These are phyloP conservation scores for Nomia melanderi DNA, from an alignment of 1,140 invertebrate genomes.

Conservation along the genomic window DNA sequence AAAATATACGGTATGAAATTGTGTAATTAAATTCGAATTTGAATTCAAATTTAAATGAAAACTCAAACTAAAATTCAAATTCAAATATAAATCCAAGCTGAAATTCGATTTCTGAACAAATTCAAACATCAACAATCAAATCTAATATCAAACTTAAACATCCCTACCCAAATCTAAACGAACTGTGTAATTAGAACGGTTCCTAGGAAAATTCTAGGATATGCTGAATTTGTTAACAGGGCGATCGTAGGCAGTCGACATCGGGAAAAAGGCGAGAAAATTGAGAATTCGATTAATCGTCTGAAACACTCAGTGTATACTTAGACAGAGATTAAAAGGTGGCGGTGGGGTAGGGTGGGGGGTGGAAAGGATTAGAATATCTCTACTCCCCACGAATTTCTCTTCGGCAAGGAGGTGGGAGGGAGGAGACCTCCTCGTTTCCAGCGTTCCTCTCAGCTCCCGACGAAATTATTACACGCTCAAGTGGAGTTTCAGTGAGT, in stretches of 20 bases:
- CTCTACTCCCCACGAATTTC: conserved; percentile 27
- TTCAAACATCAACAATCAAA: neutral
- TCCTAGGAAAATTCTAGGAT: neutral
- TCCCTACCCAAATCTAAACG: neutral
- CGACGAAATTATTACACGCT: conserved; percentile 63
- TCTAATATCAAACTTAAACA: neutral
- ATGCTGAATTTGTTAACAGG: neutral
- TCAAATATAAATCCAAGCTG: neutral
- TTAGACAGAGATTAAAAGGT: conserved; percentile 47
- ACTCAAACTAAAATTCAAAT: neutral
- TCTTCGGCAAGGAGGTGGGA: conserved; percentile 19
- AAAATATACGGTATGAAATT: too few relatives aligned
- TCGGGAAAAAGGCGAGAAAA: neutral
- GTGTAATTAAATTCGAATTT: too few relatives aligned
- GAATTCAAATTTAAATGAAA: neutral
- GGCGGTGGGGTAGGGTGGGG: neutral
- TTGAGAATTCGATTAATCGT: conserved; percentile 47
- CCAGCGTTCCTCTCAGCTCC: conserved; percentile 50
- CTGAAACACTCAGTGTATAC: conserved; percentile 18
- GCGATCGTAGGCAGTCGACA: neutral
- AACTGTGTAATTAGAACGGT: neutral
- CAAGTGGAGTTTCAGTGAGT: conserved; percentile 58
- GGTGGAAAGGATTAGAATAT: conserved; percentile 49
- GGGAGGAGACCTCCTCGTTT: conserved; percentile 47
- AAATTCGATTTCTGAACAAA: neutral